Base-by-base conservation (phyloP, 2,113 vertebrate genomes). In the Catagonus wagneri region DNA sequence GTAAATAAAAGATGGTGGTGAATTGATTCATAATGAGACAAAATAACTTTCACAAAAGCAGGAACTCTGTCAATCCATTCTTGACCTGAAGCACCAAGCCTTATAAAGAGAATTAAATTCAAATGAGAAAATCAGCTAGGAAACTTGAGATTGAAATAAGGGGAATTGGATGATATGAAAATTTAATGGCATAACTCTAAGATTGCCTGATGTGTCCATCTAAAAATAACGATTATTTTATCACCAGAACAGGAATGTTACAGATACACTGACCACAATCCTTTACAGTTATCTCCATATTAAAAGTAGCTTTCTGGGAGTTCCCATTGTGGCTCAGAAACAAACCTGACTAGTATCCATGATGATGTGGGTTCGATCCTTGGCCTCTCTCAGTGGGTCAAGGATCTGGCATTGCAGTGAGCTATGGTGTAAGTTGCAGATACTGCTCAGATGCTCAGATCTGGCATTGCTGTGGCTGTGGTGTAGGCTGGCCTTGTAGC, bases 21-120 rank as follows among this genome's bases (percentile, higher is more conserved):
- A 84, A 85, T 34, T 69, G 17, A 78, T 90, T 86, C 68, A 29
- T 36, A 94, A 65, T 32, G 60, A 80, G 81, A 80, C 66, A 93
- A 83, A 90, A 83, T 85, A 79, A 52, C 22, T 74, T 9, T 36
- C n/a, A 76, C 36, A 36, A 88, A n/a, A 88, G 0, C 8, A 54
- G 39, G 16, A 60, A 58, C 9, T 71, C 23, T n/a, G 50, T 2
- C 25, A 39, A 9, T 66, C 6, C 1, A 44, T 54, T 58, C 63
- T 92, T 2, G 87, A 36, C 27, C 4, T 66, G 19, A 69, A 91
- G 20, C 29, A 29, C 61, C 13, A 93, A 83, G 6, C 1, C 15
- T 74, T 90, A 72, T 32, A 93, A 78, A 58, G 19, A 13, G n/a
- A 86, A 56, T 52, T 54, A 69, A 88, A 13, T 85, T 25, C 84